Evolutionary conservation across 2,888 invertebrate species (phyloP), one percentile per base, ranked within the genome.

Genomic region (Drosophila nigritarsus): DNA sequence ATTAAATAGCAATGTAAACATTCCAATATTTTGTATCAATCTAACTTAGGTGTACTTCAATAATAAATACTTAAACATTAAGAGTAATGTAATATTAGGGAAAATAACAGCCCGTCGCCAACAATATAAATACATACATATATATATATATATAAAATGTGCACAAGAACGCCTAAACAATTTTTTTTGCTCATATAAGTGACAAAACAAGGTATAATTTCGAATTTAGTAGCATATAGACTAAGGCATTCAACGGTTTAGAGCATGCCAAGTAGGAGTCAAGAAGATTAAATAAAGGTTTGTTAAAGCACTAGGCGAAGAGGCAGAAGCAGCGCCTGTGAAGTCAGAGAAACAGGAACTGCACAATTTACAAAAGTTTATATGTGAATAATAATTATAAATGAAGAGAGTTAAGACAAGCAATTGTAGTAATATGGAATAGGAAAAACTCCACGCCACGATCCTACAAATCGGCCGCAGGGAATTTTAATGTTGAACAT

Each of bases 21-120:
- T 71, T 45, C 32, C 7, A 42, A 7, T 20, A 29, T 27, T 18
- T 27, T 42, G 15, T n/a, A 18, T 9, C 7, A 59, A 38, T 29
- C 32, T 42, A 30, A 73, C 73, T 80, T 83, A 77, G 48, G 42
- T 30, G 38, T 80, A 76, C 13, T 32, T 58, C 54, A 73, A 65
- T 38, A 30, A 11, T 45, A 48, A 53, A 87, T 65, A 76, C 69
- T 40, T 70, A 73, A 36, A 53, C 20, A 32, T 61, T 60, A 30
- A 40, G 11, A 11, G 11, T 29, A 20, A 49, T 15, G 62, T 42
- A 30, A 27, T 59, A 60, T 32, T 6, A 58, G 18, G 24, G 59
- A 29, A 64, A 56, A 58, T 24, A 60, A 53, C 18, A 64, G 18
- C 60, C 83, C 75, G 48, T 54, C 69, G 67, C 82, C 82, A 80